These are phyloP conservation scores for Diaperis boleti DNA, from an alignment of 2,888 invertebrate species.

Conservation along the genomic window DNA sequence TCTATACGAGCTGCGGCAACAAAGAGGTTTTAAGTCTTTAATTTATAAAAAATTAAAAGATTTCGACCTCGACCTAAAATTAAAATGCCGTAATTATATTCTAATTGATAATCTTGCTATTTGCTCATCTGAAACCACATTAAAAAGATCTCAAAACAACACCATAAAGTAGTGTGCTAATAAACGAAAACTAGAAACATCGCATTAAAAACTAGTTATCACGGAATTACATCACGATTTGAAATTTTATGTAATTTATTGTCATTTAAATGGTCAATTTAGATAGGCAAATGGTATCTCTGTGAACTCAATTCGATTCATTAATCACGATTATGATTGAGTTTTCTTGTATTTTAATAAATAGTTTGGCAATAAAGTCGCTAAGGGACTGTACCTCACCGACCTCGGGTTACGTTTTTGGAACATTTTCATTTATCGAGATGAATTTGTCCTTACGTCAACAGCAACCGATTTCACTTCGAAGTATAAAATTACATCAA, in stretches of 20 bases:
- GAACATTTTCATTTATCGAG: not conserved
- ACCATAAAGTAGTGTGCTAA: conserved; percentile 15
- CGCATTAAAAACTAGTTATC: conserved; percentile 28
- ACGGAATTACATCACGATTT: conserved; percentile 24
- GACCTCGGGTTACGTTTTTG: no score
- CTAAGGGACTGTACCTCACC: no score
- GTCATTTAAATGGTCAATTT: conserved; percentile 24
- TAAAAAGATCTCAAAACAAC: not conserved
- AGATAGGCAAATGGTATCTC: conserved; percentile 28
- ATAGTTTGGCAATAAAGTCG: no score
- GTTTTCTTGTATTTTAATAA: not conserved
- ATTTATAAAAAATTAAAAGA: no score
- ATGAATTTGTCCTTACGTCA: not conserved
- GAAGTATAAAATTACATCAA: conserved; percentile 4
- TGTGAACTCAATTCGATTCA: conserved; percentile 11
- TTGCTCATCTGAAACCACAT: not conserved
- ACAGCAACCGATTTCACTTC: not conserved
- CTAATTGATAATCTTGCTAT: no score
- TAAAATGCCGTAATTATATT: no score
- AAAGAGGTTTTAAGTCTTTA: no score
- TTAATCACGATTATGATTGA: conserved; percentile 15
- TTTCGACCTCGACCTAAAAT: no score
- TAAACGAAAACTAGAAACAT: conserved; percentile 25
- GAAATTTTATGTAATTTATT: conserved; percentile 29
- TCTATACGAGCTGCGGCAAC: no score